Conservation (phyloP, 2,797 vertebrate species). For the Molossus alvarezi region DNA sequence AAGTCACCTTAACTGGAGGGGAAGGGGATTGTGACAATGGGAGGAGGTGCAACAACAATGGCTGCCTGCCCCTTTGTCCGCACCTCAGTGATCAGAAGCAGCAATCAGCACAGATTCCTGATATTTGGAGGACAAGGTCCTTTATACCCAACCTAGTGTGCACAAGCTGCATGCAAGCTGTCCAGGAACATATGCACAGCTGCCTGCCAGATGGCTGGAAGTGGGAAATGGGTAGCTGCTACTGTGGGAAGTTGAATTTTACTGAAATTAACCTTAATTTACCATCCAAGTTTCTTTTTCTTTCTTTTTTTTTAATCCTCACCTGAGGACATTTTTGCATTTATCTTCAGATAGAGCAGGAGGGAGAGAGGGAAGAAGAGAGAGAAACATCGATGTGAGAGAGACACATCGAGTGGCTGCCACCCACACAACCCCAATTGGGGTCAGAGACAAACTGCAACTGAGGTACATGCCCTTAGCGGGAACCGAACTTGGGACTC, state of each 20-base stretch:
- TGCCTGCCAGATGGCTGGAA: not conserved
- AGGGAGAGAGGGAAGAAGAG: too few species aligned
- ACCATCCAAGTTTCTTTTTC: not conserved
- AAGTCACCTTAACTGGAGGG: not conserved
- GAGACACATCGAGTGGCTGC: too few species aligned
- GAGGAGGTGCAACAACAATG: not conserved
- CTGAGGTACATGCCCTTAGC: too few species aligned
- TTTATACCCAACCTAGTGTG: not conserved
- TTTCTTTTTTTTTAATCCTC: too few species aligned
- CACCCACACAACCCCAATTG: too few species aligned
- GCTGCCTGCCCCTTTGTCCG: not conserved
- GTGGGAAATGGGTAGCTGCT: not conserved
- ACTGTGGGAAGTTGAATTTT: not conserved
- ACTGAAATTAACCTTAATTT: not conserved
- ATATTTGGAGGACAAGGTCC: not conserved
- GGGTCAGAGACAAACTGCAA: too few species aligned
- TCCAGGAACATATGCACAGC: not conserved
- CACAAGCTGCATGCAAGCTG: not conserved
- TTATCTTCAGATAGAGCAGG: too few species aligned
- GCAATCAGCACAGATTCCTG: not conserved
- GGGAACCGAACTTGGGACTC: too few species aligned
- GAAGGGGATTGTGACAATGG: not conserved
- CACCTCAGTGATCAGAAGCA: not conserved
- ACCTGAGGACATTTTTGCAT: too few species aligned
- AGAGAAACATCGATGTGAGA: too few species aligned